Percentiles rank a stretch among this genome's conserved stretches.
phyloP scores from a whole-genome alignment of 2,797 vertebrate genomes.

The Pantherophis alleghaniensis region DNA sequence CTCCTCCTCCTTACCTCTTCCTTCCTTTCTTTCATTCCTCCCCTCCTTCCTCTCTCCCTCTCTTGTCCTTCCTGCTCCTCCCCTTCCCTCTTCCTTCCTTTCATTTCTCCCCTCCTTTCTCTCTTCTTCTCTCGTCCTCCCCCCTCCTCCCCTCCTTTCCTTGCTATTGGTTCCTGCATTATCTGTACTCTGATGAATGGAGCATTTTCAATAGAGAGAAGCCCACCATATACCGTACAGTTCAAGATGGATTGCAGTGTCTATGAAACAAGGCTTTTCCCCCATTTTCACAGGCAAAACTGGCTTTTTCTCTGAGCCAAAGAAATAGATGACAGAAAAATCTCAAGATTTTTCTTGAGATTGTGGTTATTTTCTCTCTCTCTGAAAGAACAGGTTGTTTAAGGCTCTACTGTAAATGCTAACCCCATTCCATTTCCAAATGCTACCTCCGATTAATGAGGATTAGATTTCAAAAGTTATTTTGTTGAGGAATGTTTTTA shows the following conservation, averaged over 20 bases:
- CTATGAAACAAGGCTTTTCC: slow-evolving; percentile 2
- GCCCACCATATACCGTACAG: slow-evolving; percentile 4
- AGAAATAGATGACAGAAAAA: not conserved
- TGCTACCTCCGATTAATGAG: not conserved
- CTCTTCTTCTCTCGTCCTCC: too few species aligned
- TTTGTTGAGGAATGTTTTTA: not conserved
- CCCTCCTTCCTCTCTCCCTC: too few species aligned
- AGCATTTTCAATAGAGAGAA: slow-evolving; percentile 8
- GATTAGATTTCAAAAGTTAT: not conserved
- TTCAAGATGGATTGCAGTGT: not conserved
- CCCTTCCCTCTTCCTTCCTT: too few species aligned
- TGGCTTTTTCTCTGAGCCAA: not conserved
- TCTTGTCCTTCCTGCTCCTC: too few species aligned
- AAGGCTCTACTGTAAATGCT: not conserved
- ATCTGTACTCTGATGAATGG: not conserved
- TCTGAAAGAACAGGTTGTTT: not conserved
- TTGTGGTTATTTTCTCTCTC: not conserved
- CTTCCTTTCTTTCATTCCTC: too few species aligned
- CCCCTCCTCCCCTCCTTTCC: too few species aligned
- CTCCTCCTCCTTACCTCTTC: too few species aligned
- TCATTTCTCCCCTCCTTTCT: too few species aligned
- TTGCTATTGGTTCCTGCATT: not conserved
- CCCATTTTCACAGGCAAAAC: slow-evolving; percentile 7
- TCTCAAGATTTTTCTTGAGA: not conserved
- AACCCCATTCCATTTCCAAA: not conserved